Evolutionary conservation across 2,113 vertebrate species (phyloP).

Genomic region (Callorhinus ursinus): DNA sequence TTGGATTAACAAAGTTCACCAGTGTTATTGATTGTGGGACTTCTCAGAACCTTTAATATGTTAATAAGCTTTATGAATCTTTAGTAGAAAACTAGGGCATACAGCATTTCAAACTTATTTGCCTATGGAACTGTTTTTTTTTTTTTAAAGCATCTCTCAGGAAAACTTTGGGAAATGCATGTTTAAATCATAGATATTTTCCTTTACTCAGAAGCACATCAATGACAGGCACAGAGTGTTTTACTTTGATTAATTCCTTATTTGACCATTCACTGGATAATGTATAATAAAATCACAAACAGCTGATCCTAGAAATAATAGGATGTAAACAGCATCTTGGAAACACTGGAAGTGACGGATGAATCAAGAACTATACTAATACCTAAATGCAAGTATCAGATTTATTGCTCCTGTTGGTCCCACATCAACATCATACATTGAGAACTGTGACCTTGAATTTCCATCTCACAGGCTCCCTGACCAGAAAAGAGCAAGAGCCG

Average conservation of each 20-base stretch:
- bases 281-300: slow-evolving; percentile 27
- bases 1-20: background rate
- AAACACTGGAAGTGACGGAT: slow-evolving; percentile 20
- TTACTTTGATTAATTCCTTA: slow-evolving; percentile 40
- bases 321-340: background rate
- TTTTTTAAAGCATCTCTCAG: background rate
- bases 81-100: background rate
- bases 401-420: background rate
- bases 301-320: background rate
- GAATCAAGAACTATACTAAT: slow-evolving; percentile 1
- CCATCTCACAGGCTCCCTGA: background rate
- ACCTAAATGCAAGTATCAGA: background rate
- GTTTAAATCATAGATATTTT: background rate
- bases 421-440: background rate
- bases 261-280: background rate
- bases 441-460: slow-evolving; percentile 30
- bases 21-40: background rate
- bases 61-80: background rate
- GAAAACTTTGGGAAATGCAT: background rate
- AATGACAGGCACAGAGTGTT: background rate
- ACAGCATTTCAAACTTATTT: slow-evolving; percentile 4
- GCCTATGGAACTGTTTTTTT: background rate
- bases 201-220: background rate
- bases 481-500: background rate
- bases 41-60: background rate